Evolutionary conservation across 1,140 invertebrate genomes (phyloP).

Genomic region (Leptinotarsa defecta): DNA sequence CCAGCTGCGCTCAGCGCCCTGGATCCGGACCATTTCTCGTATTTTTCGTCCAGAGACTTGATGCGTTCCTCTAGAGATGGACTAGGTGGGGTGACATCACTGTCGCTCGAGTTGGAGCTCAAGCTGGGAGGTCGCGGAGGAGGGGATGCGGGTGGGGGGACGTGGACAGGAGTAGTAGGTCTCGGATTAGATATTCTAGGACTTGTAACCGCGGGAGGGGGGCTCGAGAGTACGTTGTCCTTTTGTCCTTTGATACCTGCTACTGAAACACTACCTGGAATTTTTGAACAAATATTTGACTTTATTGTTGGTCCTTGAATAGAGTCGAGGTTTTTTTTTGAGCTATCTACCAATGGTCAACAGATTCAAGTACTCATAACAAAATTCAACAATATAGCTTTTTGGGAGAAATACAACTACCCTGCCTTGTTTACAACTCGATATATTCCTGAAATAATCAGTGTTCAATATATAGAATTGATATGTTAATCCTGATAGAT

Average conservation of each 20-base stretch:
- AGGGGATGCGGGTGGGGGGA: slow-evolving; percentile 64
- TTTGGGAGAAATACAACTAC: too few species aligned
- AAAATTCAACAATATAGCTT: too few species aligned
- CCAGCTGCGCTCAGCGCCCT: slow-evolving; percentile 64
- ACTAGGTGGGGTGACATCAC: slow-evolving; percentile 62
- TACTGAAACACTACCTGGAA: slow-evolving; percentile 52
- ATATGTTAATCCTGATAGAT: too few species aligned
- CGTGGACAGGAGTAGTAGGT: slow-evolving; percentile 53
- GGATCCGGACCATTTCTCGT: slow-evolving; percentile 84
- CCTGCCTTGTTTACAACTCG: too few species aligned
- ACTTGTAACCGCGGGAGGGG: slow-evolving; percentile 56
- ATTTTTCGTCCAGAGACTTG: slow-evolving; percentile 84
- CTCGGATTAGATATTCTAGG: slow-evolving; percentile 51
- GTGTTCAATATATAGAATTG: too few species aligned
- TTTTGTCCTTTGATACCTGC: slow-evolving; percentile 55
- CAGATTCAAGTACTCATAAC: too few species aligned
- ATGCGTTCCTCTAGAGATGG: slow-evolving; percentile 87
- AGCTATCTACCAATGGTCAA: too few species aligned
- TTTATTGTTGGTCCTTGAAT: too few species aligned
- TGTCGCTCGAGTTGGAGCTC: slow-evolving; percentile 66
- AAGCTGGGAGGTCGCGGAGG: slow-evolving; percentile 62
- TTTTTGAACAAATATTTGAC: background rate
- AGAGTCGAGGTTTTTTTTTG: too few species aligned
- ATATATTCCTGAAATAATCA: too few species aligned
- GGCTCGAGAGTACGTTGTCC: slow-evolving; percentile 50